Evolutionary conservation across 2,888 invertebrate species (phyloP), one percentile per base, ranked within the genome.

Genomic region (Phlogophora meticulosa): DNA sequence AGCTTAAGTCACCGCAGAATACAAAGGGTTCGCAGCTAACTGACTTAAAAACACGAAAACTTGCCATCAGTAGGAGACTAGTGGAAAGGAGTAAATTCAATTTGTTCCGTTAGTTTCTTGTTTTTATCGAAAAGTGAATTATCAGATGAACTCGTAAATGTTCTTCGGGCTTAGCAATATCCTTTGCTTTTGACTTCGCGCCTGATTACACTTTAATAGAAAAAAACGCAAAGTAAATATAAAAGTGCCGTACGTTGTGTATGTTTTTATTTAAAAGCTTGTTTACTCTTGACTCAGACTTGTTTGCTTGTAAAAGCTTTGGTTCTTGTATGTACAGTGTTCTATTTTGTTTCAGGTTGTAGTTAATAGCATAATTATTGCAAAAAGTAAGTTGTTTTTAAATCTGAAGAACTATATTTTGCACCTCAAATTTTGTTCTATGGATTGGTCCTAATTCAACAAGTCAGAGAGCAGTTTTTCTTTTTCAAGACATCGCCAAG

Each of bases 11-110:
- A 56, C 59, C 73, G 22, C 78, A 57, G 34, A 60, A 40, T 43
- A 59, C 22, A 55, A 49, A 73, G 36, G 9, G 22, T 7, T 58
- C 24, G 17, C 5, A 38, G 34, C 46, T 43, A 42, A 58, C 67
- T 24, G 77, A 66, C 52, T 82, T 81, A 75, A 78, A 60, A 53
- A 60, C 49, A 60, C 34, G 69, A 78, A 81, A 77, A 75, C 57
- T 73, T 55, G 48, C 58, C 34, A 51, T 74, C 78, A 76, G 62
- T 57, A 62, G 42, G 65, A 71, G 70, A 45, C 43, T 43, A 20
- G 46, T 28, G 43, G 40, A 28, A 72, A 59, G 34, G 46, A 65
- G 32, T 22, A 61, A 59, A 63, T 68, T 68, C 53, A 65, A 49
- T 62, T 20, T 17, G 42, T 43, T 55, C 59, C 15, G 28, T 49